A percentile compares a stretch with the other conserved stretches of the same genome.
Conservation (phyloP, 2,797 vertebrate species). For the Clarias pachynema region DNA sequence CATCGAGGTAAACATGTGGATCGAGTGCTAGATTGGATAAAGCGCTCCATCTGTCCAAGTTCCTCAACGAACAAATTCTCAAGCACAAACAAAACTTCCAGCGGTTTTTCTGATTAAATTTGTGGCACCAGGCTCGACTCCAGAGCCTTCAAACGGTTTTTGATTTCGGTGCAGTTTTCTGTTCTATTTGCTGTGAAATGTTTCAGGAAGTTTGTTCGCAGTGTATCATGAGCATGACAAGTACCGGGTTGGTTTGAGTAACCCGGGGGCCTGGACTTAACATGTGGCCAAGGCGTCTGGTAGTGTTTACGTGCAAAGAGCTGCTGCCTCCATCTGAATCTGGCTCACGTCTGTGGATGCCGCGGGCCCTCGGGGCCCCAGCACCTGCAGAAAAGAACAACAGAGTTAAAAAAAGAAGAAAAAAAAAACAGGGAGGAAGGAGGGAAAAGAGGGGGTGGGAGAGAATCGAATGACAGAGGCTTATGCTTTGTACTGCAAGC, state of each 20-base stretch:
- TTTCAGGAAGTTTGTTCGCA: constrained; percentile 39
- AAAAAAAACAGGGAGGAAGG: constrained; percentile 1
- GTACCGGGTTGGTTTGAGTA: constrained; percentile 68
- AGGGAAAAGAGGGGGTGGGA: not conserved
- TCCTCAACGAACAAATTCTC: constrained; percentile 28
- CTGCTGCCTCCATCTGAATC: constrained; percentile 67
- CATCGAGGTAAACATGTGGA: not conserved
- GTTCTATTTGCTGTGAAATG: constrained; percentile 41
- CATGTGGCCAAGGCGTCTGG: constrained; percentile 68
- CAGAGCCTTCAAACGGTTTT: constrained; percentile 31
- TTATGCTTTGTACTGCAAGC: constrained; percentile 44
- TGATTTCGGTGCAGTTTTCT: constrained; percentile 14
- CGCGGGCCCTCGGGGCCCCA: constrained; percentile 51
- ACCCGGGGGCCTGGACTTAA: constrained; percentile 65
- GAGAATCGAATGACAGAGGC: constrained; percentile 43
- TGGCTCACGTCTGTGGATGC: constrained; percentile 61
- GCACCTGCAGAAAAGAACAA: constrained; percentile 64
- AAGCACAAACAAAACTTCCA: constrained; percentile 17
- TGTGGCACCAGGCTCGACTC: constrained; percentile 4
- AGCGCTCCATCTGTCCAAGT: constrained; percentile 18
- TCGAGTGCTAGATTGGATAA: constrained; percentile 19
- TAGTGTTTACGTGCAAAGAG: constrained; percentile 70
- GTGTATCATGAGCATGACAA: constrained; percentile 35
- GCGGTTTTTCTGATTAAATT: not conserved
- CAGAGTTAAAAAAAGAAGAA: constrained; percentile 47